Conservation (phyloP, 1,140 invertebrate species). For the Daktulosphaira vitifoliae region DNA sequence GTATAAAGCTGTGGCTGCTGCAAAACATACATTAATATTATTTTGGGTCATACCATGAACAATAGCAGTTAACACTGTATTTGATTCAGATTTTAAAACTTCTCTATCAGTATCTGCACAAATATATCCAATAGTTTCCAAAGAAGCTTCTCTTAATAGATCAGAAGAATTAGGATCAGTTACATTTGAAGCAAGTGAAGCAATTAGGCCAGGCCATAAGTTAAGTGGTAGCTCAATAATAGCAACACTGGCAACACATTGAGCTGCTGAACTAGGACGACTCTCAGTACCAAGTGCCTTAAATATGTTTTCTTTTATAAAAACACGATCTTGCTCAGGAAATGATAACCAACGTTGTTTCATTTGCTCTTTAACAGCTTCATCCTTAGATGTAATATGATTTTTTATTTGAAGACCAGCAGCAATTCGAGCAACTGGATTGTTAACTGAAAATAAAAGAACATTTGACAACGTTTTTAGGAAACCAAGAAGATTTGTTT, state of each 20-base stretch:
- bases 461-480: constrained; percentile 89
- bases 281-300: constrained; percentile 89
- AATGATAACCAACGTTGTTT: constrained; percentile 87
- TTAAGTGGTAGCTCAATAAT: constrained; percentile 84
- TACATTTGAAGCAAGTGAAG: constrained; percentile 80
- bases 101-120: constrained; percentile 63
- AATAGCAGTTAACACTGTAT: constrained; percentile 95
- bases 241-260: constrained; percentile 97
- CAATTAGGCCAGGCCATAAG: constrained; percentile 78
- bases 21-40: constrained; percentile 75
- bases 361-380: constrained; percentile 65
- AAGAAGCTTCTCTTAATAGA: constrained; percentile 87
- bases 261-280: constrained; percentile 92
- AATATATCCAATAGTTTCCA: constrained; percentile 91
- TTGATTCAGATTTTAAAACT: constrained; percentile 46
- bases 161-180: constrained; percentile 73
- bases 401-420: constrained; percentile 98
- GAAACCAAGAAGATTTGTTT: constrained; percentile 70
- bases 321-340: constrained; percentile 71
- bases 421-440: constrained; percentile 89
- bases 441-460: constrained; percentile 76
- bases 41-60: constrained; percentile 92
- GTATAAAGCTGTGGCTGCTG: constrained; percentile 89
- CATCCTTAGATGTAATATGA: constrained; percentile 92
- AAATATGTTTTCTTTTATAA: constrained; percentile 94